phyloP scores from a whole-genome alignment of 2,797 vertebrate genomes.

The Smutsia gigantea region DNA sequence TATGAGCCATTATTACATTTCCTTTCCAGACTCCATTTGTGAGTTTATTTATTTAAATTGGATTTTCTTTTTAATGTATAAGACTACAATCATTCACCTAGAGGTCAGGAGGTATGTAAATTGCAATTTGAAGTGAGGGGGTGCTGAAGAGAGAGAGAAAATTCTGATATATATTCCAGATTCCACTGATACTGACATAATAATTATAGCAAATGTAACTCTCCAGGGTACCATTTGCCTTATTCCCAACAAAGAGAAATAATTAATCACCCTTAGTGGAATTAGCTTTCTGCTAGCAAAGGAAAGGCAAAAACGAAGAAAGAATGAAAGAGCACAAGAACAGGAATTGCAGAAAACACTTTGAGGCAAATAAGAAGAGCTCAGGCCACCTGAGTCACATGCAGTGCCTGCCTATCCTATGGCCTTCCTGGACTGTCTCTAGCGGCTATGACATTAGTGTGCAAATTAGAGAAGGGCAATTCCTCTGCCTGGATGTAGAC shows the following conservation, averaged over 20 bases:
- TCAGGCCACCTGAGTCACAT: not conserved
- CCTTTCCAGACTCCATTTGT: not conserved
- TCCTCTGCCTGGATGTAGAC: not conserved
- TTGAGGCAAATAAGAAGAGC: not conserved
- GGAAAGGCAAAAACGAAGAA: not conserved
- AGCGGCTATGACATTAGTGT: not conserved
- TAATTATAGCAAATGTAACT: not conserved
- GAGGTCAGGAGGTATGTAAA: not conserved
- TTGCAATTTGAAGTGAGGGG: not conserved
- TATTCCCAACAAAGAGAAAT: constrained; percentile 50
- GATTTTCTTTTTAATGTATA: not conserved
- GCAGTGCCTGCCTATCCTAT: not conserved
- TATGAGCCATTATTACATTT: not conserved
- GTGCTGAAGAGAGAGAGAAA: not conserved
- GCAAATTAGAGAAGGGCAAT: not conserved
- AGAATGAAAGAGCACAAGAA: not conserved
- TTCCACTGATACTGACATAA: not conserved
- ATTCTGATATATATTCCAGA: constrained; percentile 21
- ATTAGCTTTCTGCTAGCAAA: constrained; percentile 4
- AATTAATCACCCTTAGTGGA: not conserved
- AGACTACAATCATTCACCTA: not conserved
- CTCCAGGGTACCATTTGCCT: not conserved
- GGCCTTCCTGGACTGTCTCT: not conserved
- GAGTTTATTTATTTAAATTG: constrained; percentile 22
- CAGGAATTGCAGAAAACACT: not conserved